Conservation (phyloP, 2,888 invertebrate species). For the Leptura quadrifasciata region DNA sequence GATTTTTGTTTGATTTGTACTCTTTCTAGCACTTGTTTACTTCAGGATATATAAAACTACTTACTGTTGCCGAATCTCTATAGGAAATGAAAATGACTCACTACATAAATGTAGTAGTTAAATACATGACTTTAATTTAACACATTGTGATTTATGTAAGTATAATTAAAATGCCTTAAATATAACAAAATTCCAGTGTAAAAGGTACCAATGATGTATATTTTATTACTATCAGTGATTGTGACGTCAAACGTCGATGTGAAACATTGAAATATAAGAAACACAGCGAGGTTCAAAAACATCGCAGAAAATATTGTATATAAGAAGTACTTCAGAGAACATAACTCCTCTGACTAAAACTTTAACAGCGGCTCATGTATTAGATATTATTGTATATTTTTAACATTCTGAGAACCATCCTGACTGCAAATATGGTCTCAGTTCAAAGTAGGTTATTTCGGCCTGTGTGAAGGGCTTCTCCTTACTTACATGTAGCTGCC, state of each 20-base stretch:
- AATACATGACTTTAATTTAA: no score
- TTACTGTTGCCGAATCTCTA: no score
- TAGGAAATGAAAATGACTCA: no score
- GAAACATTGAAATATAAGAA: not conserved
- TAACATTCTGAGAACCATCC: not conserved
- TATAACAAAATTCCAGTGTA: not conserved
- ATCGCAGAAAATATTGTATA: not conserved
- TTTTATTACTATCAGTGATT: not conserved
- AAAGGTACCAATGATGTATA: not conserved
- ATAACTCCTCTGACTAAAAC: not conserved
- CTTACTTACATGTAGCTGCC: not conserved
- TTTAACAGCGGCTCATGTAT: not conserved
- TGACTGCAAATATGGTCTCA: conserved; percentile 9
- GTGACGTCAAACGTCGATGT: not conserved
- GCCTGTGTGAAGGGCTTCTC: not conserved
- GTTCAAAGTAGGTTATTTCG: conserved; percentile 4
- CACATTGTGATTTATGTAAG: no score
- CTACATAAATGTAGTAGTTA: no score
- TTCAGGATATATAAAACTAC: no score
- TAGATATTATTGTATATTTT: not conserved
- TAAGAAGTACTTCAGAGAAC: not conserved
- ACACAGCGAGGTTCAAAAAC: not conserved
- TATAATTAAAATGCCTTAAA: no score
- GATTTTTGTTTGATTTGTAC: no score
- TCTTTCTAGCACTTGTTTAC: no score